phyloP scores from a whole-genome alignment of 1,140 invertebrate genomes.

The Zelostemma sp. region DNA sequence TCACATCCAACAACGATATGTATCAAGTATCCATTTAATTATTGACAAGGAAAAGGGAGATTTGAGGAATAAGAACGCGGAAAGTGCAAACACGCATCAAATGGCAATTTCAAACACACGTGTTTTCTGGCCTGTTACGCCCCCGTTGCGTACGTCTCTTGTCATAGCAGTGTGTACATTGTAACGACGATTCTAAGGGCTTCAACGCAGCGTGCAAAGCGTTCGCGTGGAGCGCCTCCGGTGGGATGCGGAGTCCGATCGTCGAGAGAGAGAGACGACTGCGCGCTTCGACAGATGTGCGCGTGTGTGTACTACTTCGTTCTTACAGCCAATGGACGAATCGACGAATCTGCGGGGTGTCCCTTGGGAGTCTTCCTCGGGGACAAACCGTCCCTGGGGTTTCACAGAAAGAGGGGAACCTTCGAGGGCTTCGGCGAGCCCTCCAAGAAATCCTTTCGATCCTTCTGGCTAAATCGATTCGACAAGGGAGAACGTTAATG shows the following conservation, averaged over 20 bases:
- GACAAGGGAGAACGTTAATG: conserved; percentile 35
- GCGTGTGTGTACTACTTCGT: conserved; percentile 5
- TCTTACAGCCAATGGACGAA: conserved; percentile 9
- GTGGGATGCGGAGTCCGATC: conserved; percentile 40
- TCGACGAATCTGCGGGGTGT: conserved; percentile 46
- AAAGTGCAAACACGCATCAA: conserved; percentile 41
- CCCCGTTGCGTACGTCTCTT: conserved; percentile 24
- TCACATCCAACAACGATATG: background rate
- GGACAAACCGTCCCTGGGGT: conserved; percentile 64
- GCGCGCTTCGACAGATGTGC: conserved; percentile 63
- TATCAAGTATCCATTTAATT: background rate
- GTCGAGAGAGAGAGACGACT: conserved; percentile 11
- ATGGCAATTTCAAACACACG: conserved; percentile 40
- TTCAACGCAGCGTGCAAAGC: conserved; percentile 45
- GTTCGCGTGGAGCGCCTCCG: conserved; percentile 31
- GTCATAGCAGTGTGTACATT: conserved; percentile 43
- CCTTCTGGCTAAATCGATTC: conserved; percentile 32
- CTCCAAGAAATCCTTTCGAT: conserved; percentile 48
- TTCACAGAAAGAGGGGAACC: conserved; percentile 24
- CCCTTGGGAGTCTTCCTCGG: conserved; percentile 59
- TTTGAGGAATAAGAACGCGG: conserved; percentile 21
- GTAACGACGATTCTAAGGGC: conserved; percentile 45
- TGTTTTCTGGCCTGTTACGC: conserved; percentile 27
- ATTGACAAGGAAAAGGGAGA: conserved; percentile 3
- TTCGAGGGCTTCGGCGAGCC: conserved; percentile 28